Percentiles rank a stretch among this genome's conserved stretches.
Evolutionary conservation across 35 echinoderm and acorn worm species (phyloP).

Genomic region (Heliocidaris erythrogramma): DNA sequence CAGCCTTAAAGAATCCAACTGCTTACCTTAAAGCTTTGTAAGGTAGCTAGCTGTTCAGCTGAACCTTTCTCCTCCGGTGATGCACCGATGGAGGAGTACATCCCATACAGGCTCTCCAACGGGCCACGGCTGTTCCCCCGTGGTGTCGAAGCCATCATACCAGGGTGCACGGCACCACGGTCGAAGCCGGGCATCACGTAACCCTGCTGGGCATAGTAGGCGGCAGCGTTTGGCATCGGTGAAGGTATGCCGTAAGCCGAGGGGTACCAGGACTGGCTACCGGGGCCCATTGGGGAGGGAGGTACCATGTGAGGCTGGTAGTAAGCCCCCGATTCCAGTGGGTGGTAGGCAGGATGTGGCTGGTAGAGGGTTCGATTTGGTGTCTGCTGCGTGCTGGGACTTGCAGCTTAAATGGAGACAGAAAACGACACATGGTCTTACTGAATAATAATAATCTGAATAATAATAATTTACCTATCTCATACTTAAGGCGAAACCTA

Average conservation of each 20-base stretch:
- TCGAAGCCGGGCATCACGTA: not conserved
- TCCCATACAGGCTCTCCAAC: constrained; percentile 32
- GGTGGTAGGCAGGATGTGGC: not conserved
- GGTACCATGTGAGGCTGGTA: constrained; percentile 46
- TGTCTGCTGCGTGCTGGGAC: constrained; percentile 21
- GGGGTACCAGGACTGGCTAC: constrained; percentile 30
- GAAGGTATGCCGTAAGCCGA: constrained; percentile 38
- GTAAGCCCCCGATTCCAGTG: not conserved
- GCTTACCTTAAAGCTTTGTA: constrained; percentile 29
- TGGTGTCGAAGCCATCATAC: constrained; percentile 1
- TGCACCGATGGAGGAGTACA: constrained; percentile 28
- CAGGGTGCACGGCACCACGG: not conserved
- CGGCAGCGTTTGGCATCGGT: constrained; percentile 7
- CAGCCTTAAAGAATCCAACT: too few relatives aligned
- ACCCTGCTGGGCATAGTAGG: constrained; percentile 27
- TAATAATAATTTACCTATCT: too few relatives aligned
- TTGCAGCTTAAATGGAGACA: not conserved
- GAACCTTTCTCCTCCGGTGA: constrained; percentile 2
- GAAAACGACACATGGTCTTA: too few relatives aligned
- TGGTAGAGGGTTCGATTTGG: not conserved
- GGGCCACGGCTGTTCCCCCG: not conserved
- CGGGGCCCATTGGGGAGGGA: not conserved
- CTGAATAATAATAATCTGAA: too few relatives aligned
- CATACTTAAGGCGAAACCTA: too few relatives aligned
- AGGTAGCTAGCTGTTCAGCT: not conserved